Conservation (phyloP, 2,113 vertebrate species). For the Campylorhamphus procurvoides region DNA sequence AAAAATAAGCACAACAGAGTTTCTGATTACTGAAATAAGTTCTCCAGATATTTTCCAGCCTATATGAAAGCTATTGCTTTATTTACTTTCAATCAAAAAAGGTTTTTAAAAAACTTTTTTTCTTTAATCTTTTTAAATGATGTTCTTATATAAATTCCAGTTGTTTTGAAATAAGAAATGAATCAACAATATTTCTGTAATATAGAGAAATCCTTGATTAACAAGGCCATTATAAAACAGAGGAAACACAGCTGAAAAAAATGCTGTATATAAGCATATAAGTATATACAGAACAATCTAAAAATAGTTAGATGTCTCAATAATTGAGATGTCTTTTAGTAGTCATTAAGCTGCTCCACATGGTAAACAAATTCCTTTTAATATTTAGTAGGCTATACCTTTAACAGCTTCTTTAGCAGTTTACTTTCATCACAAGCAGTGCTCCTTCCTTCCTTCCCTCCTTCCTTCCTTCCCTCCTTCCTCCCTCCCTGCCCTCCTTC, state of each 20-base stretch:
- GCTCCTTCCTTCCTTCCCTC: background rate
- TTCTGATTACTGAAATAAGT: background rate
- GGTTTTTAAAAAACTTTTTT: background rate
- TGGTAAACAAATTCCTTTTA: background rate
- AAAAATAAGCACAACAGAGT: background rate
- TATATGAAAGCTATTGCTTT: background rate
- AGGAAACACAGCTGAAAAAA: background rate
- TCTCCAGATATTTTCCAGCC: background rate
- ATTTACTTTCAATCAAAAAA: background rate
- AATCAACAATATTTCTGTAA: background rate
- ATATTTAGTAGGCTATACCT: background rate
- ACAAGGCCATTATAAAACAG: background rate
- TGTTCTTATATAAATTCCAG: background rate
- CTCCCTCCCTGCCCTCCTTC: background rate
- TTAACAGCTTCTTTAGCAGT: background rate
- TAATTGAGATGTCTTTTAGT: background rate
- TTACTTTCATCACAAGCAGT: background rate
- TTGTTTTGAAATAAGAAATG: background rate
- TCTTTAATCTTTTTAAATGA: background rate
- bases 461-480: background rate
- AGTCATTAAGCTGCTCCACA: background rate
- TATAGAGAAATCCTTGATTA: background rate
- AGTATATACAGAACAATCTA: background rate
- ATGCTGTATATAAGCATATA: background rate
- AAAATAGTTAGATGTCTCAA: background rate